Evolutionary conservation across 2,888 invertebrate species (phyloP).

Genomic region (Dusona sp.): DNA sequence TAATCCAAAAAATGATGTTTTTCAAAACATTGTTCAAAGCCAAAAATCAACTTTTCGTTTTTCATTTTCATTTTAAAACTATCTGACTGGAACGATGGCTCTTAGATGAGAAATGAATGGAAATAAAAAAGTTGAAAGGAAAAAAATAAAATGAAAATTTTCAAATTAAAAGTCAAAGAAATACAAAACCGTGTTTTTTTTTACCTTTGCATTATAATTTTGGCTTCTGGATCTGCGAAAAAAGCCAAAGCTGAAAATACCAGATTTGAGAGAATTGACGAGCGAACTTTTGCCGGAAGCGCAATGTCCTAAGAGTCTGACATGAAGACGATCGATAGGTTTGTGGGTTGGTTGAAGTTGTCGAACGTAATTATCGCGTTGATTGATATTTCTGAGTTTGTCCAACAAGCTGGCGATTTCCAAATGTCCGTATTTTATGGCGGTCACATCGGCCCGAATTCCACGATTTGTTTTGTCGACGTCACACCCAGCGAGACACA

Average conservation of each 20-base stretch:
- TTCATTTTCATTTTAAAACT: too few species aligned
- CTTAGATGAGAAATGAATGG: too few species aligned
- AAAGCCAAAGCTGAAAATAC: conserved; percentile 88
- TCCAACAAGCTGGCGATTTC: conserved; percentile 89
- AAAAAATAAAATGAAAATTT: neutral
- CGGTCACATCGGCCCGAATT: conserved; percentile 91
- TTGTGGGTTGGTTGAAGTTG: conserved; percentile 88
- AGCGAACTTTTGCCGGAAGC: conserved; percentile 91
- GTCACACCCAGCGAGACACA: conserved; percentile 90
- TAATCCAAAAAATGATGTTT: too few species aligned
- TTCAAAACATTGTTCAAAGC: too few species aligned
- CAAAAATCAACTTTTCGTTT: too few species aligned
- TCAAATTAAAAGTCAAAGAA: neutral
- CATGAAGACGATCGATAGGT: conserved; percentile 87
- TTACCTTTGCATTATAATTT: conserved; percentile 80
- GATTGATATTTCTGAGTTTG: conserved; percentile 87
- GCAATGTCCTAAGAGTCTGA: conserved; percentile 90
- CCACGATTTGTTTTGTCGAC: conserved; percentile 89
- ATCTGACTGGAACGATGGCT: too few species aligned
- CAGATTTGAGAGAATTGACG: conserved; percentile 88
- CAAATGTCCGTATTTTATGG: conserved; percentile 90
- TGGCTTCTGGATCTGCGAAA: conserved; percentile 87
- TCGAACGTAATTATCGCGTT: conserved; percentile 86
- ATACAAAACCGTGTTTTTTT: neutral
- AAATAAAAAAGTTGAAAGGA: neutral